A percentile compares a stretch with the other conserved stretches of the same genome.
Evolutionary conservation across 2,113 vertebrate genomes (phyloP).

Genomic region (Calyptomena viridis): DNA sequence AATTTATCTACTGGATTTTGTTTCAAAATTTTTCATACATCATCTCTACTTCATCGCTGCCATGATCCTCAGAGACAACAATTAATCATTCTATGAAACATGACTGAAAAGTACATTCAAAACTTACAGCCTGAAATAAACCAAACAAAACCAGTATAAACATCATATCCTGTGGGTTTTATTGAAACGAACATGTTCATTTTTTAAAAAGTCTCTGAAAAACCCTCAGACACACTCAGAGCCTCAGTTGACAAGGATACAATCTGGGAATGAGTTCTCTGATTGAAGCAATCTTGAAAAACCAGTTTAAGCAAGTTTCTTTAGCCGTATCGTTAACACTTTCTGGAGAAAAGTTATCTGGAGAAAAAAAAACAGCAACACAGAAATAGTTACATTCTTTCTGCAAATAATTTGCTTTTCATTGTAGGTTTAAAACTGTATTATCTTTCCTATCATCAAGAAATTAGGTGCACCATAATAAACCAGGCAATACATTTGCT

Average conservation of each 20-base stretch:
- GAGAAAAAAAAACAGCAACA: neutral
- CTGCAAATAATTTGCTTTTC: neutral
- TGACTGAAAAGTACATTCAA: neutral
- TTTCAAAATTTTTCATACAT: neutral
- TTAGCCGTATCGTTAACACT: slow-evolving; percentile 92
- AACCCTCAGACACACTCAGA: neutral
- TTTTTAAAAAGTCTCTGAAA: neutral
- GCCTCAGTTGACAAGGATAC: slow-evolving; percentile 83
- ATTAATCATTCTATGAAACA: neutral
- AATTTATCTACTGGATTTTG: neutral
- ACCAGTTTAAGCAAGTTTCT: slow-evolving; percentile 99
- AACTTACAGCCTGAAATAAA: neutral
- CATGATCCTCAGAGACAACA: neutral
- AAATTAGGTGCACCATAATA: neutral
- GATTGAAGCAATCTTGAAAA: slow-evolving; percentile 99
- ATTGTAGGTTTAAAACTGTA: neutral
- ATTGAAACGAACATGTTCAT: neutral
- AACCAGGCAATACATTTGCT: neutral
- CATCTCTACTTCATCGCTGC: neutral
- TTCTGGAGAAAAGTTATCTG: slow-evolving; percentile 90
- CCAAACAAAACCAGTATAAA: neutral
- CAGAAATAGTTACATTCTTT: neutral
- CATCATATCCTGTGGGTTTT: neutral
- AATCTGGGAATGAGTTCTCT: slow-evolving; percentile 94
- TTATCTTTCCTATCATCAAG: neutral